A percentile compares a stretch with the other conserved stretches of the same genome.
Conservation (phyloP, 2,113 vertebrate species). For the Nettapus auritus region DNA sequence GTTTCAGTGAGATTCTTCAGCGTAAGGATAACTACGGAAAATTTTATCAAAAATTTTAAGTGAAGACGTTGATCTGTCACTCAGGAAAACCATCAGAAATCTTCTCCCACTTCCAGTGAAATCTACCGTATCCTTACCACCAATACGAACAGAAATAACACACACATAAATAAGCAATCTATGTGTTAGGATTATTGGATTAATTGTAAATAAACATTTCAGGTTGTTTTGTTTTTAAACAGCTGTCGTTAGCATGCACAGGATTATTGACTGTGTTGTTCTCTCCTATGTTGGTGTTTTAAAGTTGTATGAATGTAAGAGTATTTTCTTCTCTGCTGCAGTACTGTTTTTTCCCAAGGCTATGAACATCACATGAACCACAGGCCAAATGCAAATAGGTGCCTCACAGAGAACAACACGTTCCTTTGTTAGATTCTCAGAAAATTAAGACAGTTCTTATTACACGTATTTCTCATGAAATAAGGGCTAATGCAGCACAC, state of each 20-base stretch:
- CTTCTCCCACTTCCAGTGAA: background rate
- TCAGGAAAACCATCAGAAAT: background rate
- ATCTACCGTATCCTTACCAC: background rate
- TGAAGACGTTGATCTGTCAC: background rate
- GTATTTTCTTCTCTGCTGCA: background rate
- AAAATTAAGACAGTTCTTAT: background rate
- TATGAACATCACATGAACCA: fast-evolving
- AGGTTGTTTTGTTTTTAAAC: background rate
- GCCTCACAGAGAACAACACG: background rate
- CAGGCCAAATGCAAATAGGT: background rate
- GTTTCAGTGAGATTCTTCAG: background rate
- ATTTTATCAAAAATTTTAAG: background rate
- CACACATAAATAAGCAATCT: background rate
- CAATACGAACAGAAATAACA: background rate
- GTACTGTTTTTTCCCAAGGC: background rate
- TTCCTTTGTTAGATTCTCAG: background rate
- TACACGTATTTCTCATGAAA: background rate
- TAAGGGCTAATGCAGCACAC: background rate
- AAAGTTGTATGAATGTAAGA: background rate
- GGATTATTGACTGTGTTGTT: background rate
- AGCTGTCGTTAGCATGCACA: background rate
- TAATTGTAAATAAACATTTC: background rate
- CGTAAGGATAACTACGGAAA: background rate
- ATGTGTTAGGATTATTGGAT: background rate
- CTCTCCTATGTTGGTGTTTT: background rate